Conservation (phyloP, 2,113 vertebrate species). For the Mustelus asterias region DNA sequence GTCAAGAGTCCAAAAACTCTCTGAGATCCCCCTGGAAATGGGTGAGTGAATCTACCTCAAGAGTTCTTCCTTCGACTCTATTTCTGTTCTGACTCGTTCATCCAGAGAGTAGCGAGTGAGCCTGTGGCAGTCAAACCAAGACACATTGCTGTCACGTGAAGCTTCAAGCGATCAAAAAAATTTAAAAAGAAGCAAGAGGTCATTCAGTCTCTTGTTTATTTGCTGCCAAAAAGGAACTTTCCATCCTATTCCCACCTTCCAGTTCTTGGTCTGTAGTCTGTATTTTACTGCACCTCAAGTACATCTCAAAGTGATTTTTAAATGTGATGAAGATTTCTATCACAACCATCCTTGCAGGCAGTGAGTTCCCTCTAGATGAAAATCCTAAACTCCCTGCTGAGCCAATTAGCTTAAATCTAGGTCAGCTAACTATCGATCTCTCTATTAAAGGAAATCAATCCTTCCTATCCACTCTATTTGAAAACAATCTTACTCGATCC, state of each 20-base stretch:
- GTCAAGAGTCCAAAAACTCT: neutral
- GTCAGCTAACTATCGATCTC: neutral
- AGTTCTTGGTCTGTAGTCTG: too few relatives aligned
- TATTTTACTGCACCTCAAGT: too few relatives aligned
- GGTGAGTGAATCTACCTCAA: neutral
- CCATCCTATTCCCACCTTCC: too few relatives aligned
- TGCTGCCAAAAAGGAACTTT: too few relatives aligned
- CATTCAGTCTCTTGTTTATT: too few relatives aligned
- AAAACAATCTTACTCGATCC: too few relatives aligned
- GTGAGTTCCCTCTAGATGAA: too few relatives aligned
- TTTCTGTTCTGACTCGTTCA: neutral
- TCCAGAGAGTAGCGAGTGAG: neutral
- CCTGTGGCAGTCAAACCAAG: neutral
- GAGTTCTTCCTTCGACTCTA: neutral
- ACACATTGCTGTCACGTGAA: neutral
- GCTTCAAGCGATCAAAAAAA: neutral
- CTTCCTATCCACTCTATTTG: too few relatives aligned
- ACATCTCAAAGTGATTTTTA: too few relatives aligned
- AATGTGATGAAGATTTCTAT: too few relatives aligned
- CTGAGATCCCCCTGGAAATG: neutral
- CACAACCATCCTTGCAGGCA: too few relatives aligned
- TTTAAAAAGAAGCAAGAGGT: too few relatives aligned
- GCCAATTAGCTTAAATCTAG: neutral
- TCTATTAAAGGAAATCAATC: neutral
- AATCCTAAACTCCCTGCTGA: neutral